Base-by-base conservation (phyloP, 2,888 invertebrate genomes). In the Thecocarcelia acutangulata region DNA sequence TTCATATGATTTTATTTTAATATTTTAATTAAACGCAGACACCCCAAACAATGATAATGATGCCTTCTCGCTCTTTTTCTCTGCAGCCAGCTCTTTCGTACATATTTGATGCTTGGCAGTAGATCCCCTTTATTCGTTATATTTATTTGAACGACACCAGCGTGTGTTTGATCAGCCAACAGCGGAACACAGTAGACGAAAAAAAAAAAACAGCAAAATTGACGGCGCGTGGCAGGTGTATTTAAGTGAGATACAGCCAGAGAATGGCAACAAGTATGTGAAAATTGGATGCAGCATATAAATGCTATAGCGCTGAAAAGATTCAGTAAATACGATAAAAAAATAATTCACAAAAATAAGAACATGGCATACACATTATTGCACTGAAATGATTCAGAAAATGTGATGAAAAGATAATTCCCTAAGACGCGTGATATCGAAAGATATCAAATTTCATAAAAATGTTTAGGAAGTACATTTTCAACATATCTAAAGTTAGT, bases 221-320 rank as follows among this genome's bases (percentile, higher is more conserved):
- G 74, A 78, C 56, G 84, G 87, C 89, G 89, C 89, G 89, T 89
- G 89, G 89, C 89, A 89, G 89, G 89, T 89, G 89, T 89, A 89
- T 89, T 89, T 88, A 87, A 72, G 80, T 76, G 83, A 84, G 33
- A 78, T 75, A 82, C 74, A 75, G 9, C 33, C 33, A 33, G 33
- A 33, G 33, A 33, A 33, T 33, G 33, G 8, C 33, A 33, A 9
- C 33, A 33, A 33, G 33, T 6, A 28, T 4, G 28, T 28, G 28
- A n/a, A n/a, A n/a, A n/a, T n/a, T n/a, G n/a, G n/a, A n/a, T n/a
- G n/a, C n/a, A n/a, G 28, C 28, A 28, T 4, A 28, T 28, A 28
- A 28, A 28, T 28, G 6, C 6, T 4, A 28, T 28, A 28, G n/a
- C n/a, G n/a, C n/a, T n/a, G n/a, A n/a, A n/a, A n/a, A n/a, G n/a